Base-by-base conservation (phyloP, 2,797 vertebrate genomes). In the Hippocampus kuda region DNA sequence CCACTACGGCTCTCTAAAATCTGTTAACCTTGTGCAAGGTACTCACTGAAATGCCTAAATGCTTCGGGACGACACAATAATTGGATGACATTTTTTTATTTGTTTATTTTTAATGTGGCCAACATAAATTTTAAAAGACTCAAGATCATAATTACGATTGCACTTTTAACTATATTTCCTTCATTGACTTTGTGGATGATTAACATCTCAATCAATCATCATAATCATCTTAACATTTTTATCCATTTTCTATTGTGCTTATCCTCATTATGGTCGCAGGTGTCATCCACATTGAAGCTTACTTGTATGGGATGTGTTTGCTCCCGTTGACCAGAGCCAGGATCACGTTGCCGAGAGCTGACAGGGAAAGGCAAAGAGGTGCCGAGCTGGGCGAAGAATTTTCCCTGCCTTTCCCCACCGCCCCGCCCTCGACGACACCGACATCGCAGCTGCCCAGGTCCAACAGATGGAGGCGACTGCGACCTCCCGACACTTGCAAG, bases 281-380 rank as follows among this genome's bases (percentile, higher is more conserved):
- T 46, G 44, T 20, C 46, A 57, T n/a, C 1, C 24, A 5, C 72
- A 69, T 62, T 57, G 44, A 20, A 66, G 30, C 93, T 89, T 93
- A 99, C 97, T 98, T 99, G 93, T 96, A 98, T 0, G 97, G 97
- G 83, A 99, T 95, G 88, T 99, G 96, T 76, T 99, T 99, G 91
- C 95, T 96, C 76, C 97, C 97, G 0, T 98, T 98, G 90, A 99
- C 97, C 27, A 99, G 90, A 67, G 97, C 95, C 0, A 99, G 92
- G 87, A 99, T 98, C 87, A 99, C 97, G 7, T 98, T 99, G 65
- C 97, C 97, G 53, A 99, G 90, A 2, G 96, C 96, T 0, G 96
- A 96, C 72, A 99, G 85, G 0, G 97, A 98, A 30, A 99, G 94
- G 72, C 96, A 98, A 68, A 95, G 91, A 49, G 93, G 92, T 1